Evolutionary conservation across 1,140 invertebrate species (phyloP).

Genomic region (roundworm (Caenorhabditis elegans)): DNA sequence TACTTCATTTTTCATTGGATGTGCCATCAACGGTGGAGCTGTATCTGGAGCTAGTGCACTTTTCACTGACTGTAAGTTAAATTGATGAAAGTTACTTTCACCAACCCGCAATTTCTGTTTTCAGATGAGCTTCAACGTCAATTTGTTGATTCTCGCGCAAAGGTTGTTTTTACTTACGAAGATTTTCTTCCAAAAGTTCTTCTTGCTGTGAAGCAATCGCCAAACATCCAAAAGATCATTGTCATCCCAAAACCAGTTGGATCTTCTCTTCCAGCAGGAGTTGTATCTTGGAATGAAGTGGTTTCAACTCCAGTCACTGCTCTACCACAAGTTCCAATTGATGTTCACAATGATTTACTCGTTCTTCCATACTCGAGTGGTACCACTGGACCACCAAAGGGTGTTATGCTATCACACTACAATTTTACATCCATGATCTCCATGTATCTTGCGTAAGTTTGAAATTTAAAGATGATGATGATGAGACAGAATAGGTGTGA

Average conservation of each 20-base stretch:
- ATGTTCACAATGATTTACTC: conserved; percentile 49
- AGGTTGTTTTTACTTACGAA: conserved; percentile 45
- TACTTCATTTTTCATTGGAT: conserved; percentile 50
- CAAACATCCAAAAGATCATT: conserved; percentile 39
- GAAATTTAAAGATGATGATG: not conserved
- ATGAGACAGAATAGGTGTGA: not conserved
- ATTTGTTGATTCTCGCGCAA: conserved; percentile 43
- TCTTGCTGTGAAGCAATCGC: conserved; percentile 31
- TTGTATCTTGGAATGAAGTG: conserved; percentile 34
- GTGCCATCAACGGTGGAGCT: conserved; percentile 44
- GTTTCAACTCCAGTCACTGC: conserved; percentile 26
- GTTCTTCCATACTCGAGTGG: conserved; percentile 59
- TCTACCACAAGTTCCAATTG: conserved; percentile 33
- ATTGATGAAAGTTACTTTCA: not conserved
- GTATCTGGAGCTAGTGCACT: conserved; percentile 48
- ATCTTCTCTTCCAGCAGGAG: conserved; percentile 2
- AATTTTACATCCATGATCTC: conserved; percentile 72
- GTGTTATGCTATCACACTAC: conserved; percentile 69
- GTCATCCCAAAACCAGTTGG: conserved; percentile 27
- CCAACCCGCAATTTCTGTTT: not conserved
- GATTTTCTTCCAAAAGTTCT: conserved; percentile 38
- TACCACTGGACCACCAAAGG: conserved; percentile 70
- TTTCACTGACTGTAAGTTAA: conserved; percentile 50
- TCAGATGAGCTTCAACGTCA: conserved; percentile 52
- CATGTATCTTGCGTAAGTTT: conserved; percentile 40